These are phyloP conservation scores for Kryphioiulus occultus DNA, from an alignment of 2,888 invertebrate species.

Conservation along the genomic window DNA sequence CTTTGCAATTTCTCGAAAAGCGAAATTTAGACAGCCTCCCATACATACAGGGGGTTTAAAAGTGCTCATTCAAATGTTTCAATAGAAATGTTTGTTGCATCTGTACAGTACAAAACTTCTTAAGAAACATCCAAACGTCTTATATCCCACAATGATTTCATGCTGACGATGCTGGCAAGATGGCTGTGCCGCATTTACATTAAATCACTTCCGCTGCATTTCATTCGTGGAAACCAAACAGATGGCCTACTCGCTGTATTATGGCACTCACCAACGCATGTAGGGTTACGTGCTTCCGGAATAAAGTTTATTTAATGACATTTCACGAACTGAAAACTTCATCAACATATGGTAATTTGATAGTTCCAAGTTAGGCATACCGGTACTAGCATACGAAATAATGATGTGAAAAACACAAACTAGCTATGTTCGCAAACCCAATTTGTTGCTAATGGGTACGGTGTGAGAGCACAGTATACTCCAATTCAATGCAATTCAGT, in stretches of 20 bases:
- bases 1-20: not conserved
- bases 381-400: no score
- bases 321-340: not conserved
- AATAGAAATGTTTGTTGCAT: not conserved
- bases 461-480: no score
- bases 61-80: not conserved
- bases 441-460: no score
- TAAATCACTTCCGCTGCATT: constrained; percentile 6
- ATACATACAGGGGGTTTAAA: not conserved
- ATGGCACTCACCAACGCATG: not conserved
- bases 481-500: no score
- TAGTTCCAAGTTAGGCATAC: no score
- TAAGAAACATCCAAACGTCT: not conserved
- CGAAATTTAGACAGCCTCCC: not conserved
- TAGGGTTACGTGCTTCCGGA: not conserved
- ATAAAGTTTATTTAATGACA: not conserved
- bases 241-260: not conserved
- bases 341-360: not conserved
- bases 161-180: not conserved
- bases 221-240: constrained; percentile 17
- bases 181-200: not conserved
- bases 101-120: not conserved
- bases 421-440: no score
- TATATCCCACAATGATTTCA: no score
- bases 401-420: no score